Percentiles rank a stretch among this genome's conserved stretches.
Evolutionary conservation across 2,888 invertebrate species (phyloP).

Genomic region (Choristoneura rosaceana): DNA sequence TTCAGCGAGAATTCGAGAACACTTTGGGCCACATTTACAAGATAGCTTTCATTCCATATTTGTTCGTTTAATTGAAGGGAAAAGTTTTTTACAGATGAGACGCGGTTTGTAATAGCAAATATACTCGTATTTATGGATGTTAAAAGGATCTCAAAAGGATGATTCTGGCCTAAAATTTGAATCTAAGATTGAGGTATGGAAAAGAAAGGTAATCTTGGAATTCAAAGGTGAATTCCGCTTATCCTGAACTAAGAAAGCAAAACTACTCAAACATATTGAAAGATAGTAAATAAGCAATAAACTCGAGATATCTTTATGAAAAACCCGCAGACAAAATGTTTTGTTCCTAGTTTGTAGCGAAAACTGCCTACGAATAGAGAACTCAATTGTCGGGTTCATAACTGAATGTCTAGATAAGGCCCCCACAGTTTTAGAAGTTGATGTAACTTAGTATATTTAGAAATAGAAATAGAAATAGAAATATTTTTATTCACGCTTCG

Average conservation of each 20-base stretch:
- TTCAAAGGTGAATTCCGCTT: background rate
- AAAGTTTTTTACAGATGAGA: conserved; percentile 9
- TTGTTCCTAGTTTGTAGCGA: too few relatives aligned
- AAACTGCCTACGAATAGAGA: too few relatives aligned
- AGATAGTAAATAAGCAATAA: too few relatives aligned
- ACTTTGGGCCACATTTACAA: conserved; percentile 34
- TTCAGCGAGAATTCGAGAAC: conserved; percentile 38
- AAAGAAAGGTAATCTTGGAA: background rate
- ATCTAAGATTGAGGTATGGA: background rate
- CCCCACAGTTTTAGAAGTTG: too few relatives aligned
- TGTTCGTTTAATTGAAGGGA: conserved; percentile 25
- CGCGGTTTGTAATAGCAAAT: background rate
- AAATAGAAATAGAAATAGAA: too few relatives aligned
- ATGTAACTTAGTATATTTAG: too few relatives aligned
- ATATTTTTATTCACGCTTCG: too few relatives aligned
- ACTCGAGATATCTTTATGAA: too few relatives aligned
- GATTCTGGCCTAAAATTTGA: background rate
- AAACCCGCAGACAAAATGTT: too few relatives aligned
- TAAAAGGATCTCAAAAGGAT: background rate
- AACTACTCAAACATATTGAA: too few relatives aligned
- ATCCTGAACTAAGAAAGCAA: background rate
- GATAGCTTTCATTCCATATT: conserved; percentile 27
- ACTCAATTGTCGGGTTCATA: too few relatives aligned
- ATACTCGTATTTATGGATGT: background rate
- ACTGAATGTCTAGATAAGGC: too few relatives aligned